Conservation (phyloP, 2,888 invertebrate genomes). For the Drosophila melanosoma region DNA sequence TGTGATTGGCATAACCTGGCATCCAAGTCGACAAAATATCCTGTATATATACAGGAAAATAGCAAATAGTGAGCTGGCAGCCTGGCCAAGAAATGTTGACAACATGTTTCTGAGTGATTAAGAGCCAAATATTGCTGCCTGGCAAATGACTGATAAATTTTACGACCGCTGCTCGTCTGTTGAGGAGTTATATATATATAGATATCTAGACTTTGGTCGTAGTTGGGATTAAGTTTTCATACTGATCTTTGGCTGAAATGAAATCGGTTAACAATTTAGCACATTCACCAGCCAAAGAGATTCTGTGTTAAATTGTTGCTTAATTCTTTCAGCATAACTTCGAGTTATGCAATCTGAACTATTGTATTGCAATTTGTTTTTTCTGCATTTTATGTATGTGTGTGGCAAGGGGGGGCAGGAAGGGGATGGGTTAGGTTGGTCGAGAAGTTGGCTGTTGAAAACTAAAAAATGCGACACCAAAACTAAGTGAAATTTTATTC, state of each 20-base stretch:
- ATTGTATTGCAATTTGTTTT: background rate
- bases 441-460: conserved; percentile 13
- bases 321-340: background rate
- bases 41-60: background rate
- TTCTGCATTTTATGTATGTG: background rate
- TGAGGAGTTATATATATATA: background rate
- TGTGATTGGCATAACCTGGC: background rate
- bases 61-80: background rate
- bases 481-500: conserved; percentile 71
- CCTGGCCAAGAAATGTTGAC: background rate
- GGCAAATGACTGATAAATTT: background rate
- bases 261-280: background rate
- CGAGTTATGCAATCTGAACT: background rate
- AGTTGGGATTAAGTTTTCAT: background rate
- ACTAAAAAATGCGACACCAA: conserved; percentile 51
- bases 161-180: background rate
- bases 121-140: background rate
- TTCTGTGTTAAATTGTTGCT: background rate
- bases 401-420: background rate
- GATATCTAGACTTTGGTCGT: background rate
- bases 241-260: background rate
- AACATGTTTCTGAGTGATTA: background rate
- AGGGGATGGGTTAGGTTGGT: too few relatives aligned
- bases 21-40: background rate
- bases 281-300: background rate